A percentile compares a stretch with the other conserved stretches of the same genome.
phyloP scores from a whole-genome alignment of 53 echinoderm and acorn worm species.

The Patiria pectinifera region DNA sequence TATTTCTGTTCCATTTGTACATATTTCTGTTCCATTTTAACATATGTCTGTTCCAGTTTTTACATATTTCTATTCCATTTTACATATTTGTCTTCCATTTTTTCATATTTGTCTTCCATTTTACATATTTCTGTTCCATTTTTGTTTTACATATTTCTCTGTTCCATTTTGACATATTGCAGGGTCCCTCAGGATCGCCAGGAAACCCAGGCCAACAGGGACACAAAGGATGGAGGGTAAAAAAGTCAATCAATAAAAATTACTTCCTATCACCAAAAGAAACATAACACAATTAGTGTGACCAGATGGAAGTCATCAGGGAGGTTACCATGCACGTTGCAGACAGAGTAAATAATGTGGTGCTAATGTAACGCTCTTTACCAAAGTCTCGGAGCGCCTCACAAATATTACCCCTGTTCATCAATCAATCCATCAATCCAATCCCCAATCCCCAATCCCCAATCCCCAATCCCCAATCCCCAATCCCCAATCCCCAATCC shows the following conservation, averaged over 20 bases:
- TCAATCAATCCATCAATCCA: too few species aligned
- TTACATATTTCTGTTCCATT: background rate
- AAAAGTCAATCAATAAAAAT: background rate
- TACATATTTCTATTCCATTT: background rate
- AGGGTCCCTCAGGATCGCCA: conserved; percentile 24
- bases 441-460: too few species aligned
- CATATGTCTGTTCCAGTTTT: background rate
- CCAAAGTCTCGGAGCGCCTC: too few species aligned
- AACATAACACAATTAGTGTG: background rate
- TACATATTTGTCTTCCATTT: background rate
- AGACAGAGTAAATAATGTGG: too few species aligned
- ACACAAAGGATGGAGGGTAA: conserved; percentile 50
- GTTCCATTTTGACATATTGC: background rate
- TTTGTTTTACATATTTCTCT: background rate
- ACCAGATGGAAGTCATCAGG: too few species aligned
- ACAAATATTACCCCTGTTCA: too few species aligned
- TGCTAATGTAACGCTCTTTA: too few species aligned
- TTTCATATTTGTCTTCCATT: background rate
- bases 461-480: too few species aligned
- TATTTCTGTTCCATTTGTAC: background rate
- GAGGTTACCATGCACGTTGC: too few species aligned
- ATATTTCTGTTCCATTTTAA: background rate
- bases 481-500: too few species aligned
- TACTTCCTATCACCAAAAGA: background rate
- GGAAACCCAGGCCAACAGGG: conserved; percentile 39